phyloP scores from a whole-genome alignment of 2,113 vertebrate species.

The Capreolus pygargus region DNA sequence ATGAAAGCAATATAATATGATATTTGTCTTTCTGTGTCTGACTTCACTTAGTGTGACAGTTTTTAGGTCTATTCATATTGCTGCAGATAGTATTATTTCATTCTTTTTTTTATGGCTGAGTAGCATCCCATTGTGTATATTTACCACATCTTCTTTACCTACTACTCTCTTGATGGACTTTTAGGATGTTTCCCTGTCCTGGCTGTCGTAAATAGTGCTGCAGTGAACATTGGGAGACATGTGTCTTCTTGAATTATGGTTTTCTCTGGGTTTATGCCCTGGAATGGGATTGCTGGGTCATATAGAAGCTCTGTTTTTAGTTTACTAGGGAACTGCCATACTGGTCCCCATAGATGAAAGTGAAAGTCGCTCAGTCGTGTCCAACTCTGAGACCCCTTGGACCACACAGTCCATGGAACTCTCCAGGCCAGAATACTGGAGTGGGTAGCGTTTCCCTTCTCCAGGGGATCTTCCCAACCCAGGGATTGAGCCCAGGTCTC shows the following conservation, averaged over 20 bases:
- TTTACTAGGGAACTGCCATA: background rate
- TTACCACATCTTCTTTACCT: background rate
- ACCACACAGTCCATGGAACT: background rate
- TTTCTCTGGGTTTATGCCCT: background rate
- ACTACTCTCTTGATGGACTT: background rate
- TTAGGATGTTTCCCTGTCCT: background rate
- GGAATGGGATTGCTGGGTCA: background rate
- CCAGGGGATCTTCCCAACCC: background rate
- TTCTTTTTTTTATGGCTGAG: background rate
- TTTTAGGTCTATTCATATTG: background rate
- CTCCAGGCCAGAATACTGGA: background rate
- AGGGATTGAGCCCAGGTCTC: background rate
- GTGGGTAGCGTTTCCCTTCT: background rate
- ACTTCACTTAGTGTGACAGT: background rate
- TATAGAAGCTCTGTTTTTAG: background rate
- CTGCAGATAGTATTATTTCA: background rate
- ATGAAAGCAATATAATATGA: background rate
- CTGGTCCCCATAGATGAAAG: background rate
- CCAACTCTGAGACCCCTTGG: background rate
- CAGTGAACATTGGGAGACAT: background rate
- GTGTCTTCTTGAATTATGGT: background rate
- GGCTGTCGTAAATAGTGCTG: background rate
- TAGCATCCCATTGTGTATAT: background rate
- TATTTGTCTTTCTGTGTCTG: background rate
- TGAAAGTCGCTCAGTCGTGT: background rate